Evolutionary conservation across 2,888 invertebrate genomes (phyloP), one percentile per base, ranked within the genome.

Genomic region (Leptinotarsa rubiginosa): DNA sequence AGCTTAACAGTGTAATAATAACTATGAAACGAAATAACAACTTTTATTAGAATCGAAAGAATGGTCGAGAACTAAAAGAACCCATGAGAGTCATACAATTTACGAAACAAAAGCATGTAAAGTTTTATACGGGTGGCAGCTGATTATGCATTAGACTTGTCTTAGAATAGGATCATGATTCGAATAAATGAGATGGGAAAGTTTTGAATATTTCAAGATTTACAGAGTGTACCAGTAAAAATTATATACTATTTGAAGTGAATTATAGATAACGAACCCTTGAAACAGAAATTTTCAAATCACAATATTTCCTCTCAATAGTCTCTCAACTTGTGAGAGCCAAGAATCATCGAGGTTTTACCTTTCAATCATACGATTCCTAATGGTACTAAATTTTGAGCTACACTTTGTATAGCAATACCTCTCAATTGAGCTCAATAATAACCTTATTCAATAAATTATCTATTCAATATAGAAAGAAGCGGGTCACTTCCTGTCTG

Each of bases 401-500:
- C n/a, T 5, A 56, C 22, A 56, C 56, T 15, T 12, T 4, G 12
- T 56, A 0, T 1, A 20, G 54, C 54, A 13, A 22, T 22, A 56
- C 4, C 56, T 56, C 56, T 56, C 56, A 56, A 56, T 56, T 56
- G 20, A 20, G 22, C 22, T 56, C 18, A 13, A 56, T 56, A 56
- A 56, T 56, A 4, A 56, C 15, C 25, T 22, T 4, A 20, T 56
- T 22, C 4, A 13, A 13, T 56, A 22, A 22, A 56, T 56, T 13
- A 22, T 56, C 56, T 22, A 56, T 56, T 56, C 56, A 56, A 22
- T 12, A 56, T 56, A 13, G 22, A 56, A 56, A 13, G 22, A 56
- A 56, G 56, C 56, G 56, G 56, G 56, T 56, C 56, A 56, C 20
- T 56, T 56, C 56, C 56, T 22, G 56, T 56, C 56, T 56, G 56